Evolutionary conservation across 2,888 invertebrate genomes (phyloP).

Genomic region (Tridacna crocea): DNA sequence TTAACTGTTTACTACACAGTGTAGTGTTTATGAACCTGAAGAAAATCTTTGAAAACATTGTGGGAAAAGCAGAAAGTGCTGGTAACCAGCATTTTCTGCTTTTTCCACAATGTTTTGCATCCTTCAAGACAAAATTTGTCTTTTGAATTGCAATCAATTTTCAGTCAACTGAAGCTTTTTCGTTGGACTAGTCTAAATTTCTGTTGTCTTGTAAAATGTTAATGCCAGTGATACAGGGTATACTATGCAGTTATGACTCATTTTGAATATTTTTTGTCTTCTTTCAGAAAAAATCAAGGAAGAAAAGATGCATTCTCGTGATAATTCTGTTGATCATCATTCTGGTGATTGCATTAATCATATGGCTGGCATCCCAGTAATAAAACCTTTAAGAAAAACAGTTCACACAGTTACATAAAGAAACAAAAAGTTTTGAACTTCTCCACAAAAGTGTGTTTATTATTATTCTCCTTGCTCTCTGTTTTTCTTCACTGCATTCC

Average conservation of each 20-base stretch:
- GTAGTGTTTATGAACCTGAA: too few relatives aligned
- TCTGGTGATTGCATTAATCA: conserved; percentile 86
- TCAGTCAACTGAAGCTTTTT: too few relatives aligned
- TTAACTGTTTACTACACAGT: too few relatives aligned
- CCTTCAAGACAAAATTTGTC: too few relatives aligned
- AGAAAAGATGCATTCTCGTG: conserved; percentile 92
- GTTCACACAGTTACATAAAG: neutral
- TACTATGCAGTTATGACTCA: neutral
- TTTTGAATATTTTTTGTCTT: conserved; percentile 31
- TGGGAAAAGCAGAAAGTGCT: too few relatives aligned
- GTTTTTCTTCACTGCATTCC: neutral
- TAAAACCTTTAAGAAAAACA: neutral
- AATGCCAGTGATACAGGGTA: neutral
- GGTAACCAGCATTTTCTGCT: too few relatives aligned
- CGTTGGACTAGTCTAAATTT: too few relatives aligned
- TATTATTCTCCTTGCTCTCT: neutral
- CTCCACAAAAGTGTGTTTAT: neutral
- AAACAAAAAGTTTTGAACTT: neutral
- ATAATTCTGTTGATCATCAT: conserved; percentile 87
- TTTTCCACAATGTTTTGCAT: too few relatives aligned
- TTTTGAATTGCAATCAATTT: too few relatives aligned
- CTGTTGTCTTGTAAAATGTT: too few relatives aligned
- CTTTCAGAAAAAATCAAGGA: conserved; percentile 93
- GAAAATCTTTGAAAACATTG: too few relatives aligned
- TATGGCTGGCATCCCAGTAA: conserved; percentile 70